phyloP scores from a whole-genome alignment of 1,140 invertebrate species.

The Pinna nobilis region DNA sequence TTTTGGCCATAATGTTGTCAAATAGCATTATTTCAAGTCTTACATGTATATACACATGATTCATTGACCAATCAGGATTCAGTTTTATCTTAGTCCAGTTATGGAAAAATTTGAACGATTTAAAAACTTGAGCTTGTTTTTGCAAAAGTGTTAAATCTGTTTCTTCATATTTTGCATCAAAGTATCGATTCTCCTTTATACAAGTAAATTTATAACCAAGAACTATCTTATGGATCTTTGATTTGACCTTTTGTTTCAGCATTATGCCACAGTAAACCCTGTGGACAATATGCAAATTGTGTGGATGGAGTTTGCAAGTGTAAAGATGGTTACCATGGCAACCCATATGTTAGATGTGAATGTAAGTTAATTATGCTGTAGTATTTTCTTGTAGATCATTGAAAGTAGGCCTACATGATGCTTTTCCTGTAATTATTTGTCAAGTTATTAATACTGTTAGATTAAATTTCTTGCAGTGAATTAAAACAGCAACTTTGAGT shows the following conservation, averaged over 20 bases:
- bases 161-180: neutral
- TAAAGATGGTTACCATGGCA: slow-evolving; percentile 33
- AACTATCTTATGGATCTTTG: too few relatives aligned
- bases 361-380: slow-evolving; percentile 22
- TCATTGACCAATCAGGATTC: too few relatives aligned
- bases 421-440: neutral
- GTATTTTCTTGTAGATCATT: neutral
- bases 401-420: neutral
- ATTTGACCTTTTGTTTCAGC: neutral
- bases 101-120: too few relatives aligned
- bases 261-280: slow-evolving; percentile 4
- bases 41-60: too few relatives aligned
- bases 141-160: too few relatives aligned
- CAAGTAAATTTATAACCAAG: too few relatives aligned
- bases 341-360: slow-evolving; percentile 25
- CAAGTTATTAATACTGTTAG: neutral
- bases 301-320: slow-evolving; percentile 19
- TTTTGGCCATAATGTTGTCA: too few relatives aligned
- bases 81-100: too few relatives aligned
- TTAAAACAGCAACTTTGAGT: too few relatives aligned
- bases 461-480: neutral
- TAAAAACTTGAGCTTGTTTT: too few relatives aligned
- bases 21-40: too few relatives aligned
- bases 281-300: slow-evolving; percentile 19
- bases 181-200: too few relatives aligned